phyloP scores from a whole-genome alignment of 1,140 invertebrate genomes.

The Hylaeus volcanicus region DNA sequence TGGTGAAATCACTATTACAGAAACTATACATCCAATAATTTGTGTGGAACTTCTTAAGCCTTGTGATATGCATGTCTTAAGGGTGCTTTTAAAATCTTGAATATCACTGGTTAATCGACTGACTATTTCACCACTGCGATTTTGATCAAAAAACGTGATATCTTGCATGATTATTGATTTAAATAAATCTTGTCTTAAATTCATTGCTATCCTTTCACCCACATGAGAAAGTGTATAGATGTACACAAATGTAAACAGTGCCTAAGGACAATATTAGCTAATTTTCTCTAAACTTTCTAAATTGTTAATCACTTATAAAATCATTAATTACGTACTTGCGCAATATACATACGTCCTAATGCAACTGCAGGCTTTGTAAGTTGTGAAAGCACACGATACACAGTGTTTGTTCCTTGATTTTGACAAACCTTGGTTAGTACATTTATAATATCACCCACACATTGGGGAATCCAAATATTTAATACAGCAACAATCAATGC shows the following conservation, averaged over 20 bases:
- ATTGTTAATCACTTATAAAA: too few species aligned
- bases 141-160: conserved; percentile 94
- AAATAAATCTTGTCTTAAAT: conserved; percentile 91
- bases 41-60: conserved; percentile 92
- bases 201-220: conserved; percentile 91
- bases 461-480: conserved; percentile 90
- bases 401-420: conserved; percentile 54
- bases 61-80: conserved; percentile 94
- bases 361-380: conserved; percentile 85
- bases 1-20: conserved; percentile 91
- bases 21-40: conserved; percentile 89
- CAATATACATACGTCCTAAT: conserved; percentile 85
- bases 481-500: conserved; percentile 89
- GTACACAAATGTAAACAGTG: conserved; percentile 93
- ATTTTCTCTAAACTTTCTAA: conserved; percentile 2
- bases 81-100: conserved; percentile 98
- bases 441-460: conserved; percentile 89
- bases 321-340: conserved; percentile 83
- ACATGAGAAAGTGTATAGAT: conserved; percentile 92
- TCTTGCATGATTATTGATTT: conserved; percentile 92
- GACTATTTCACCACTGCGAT: conserved; percentile 94
- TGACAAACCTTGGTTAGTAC: conserved; percentile 83
- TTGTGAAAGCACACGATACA: conserved; percentile 82
- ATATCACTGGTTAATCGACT: conserved; percentile 95
- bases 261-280: conserved; percentile 79